These are phyloP conservation scores for Pandemis heparana DNA, from an alignment of 2,888 invertebrate genomes.

Conservation along the genomic window DNA sequence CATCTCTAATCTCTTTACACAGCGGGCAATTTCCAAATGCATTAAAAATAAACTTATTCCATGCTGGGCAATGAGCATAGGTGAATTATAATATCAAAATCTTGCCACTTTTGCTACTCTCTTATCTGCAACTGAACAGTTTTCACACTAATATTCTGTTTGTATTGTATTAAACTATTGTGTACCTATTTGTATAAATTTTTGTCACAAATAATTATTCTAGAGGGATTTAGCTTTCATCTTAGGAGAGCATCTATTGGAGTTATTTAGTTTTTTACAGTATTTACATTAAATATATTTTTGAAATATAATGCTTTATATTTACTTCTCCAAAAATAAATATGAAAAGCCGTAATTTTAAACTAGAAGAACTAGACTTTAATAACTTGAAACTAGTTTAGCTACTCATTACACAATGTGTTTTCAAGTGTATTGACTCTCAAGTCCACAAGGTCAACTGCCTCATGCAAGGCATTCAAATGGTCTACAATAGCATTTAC, in stretches of 20 bases:
- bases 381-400: slow-evolving; percentile 27
- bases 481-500: slow-evolving; percentile 84
- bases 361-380: slow-evolving; percentile 7
- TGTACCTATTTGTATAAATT: slow-evolving; percentile 1
- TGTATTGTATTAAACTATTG: not conserved
- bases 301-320: slow-evolving; percentile 4
- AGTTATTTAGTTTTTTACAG: slow-evolving; percentile 36
- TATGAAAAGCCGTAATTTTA: not conserved
- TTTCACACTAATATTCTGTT: not conserved
- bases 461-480: slow-evolving; percentile 84
- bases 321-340: not conserved
- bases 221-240: not conserved
- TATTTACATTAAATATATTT: slow-evolving; percentile 35
- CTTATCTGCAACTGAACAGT: not conserved
- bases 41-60: not conserved
- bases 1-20: not conserved
- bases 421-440: slow-evolving; percentile 83
- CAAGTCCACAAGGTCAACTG: slow-evolving; percentile 83
- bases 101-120: not conserved
- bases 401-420: slow-evolving; percentile 55
- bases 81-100: not conserved
- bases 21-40: not conserved
- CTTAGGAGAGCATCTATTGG: slow-evolving; percentile 5
- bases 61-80: not conserved
- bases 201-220: slow-evolving; percentile 13